Evolutionary conservation across 2,888 invertebrate species (phyloP).

Genomic region (Megaustenia siamemsis): DNA sequence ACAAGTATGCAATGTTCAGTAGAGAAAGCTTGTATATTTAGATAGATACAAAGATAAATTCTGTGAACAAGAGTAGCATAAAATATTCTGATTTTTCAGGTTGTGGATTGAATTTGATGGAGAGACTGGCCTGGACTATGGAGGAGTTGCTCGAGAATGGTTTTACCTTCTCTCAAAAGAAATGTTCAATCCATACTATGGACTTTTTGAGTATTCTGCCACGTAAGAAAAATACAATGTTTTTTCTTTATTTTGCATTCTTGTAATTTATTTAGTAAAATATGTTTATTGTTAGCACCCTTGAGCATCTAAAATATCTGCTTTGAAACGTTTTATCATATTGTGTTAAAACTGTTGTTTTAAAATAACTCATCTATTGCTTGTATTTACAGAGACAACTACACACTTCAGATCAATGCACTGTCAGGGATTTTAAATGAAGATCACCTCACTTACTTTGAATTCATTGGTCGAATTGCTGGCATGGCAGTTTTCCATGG

Average conservation of each 20-base stretch:
- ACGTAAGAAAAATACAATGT: slow-evolving; percentile 85
- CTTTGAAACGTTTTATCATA: too few species aligned
- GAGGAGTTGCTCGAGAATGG: slow-evolving; percentile 98
- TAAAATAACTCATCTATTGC: not conserved
- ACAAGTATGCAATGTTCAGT: too few species aligned
- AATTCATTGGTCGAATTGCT: slow-evolving; percentile 97
- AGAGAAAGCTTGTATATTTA: too few species aligned
- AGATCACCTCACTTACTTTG: slow-evolving; percentile 98
- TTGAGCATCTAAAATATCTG: too few species aligned
- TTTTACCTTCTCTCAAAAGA: slow-evolving; percentile 98
- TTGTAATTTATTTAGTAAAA: too few species aligned
- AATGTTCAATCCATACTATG: slow-evolving; percentile 99
- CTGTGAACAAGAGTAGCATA: too few species aligned
- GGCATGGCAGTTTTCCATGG: slow-evolving; percentile 99
- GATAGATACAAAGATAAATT: too few species aligned
- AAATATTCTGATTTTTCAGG: slow-evolving; percentile 82
- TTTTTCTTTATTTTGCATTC: not conserved
- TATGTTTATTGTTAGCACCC: too few species aligned
- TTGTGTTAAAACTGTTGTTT: too few species aligned
- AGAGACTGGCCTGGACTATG: slow-evolving; percentile 94
- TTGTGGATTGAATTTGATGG: slow-evolving; percentile 99
- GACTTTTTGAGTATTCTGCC: slow-evolving; percentile 99
- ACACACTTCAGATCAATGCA: slow-evolving; percentile 99
- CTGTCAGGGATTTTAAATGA: slow-evolving; percentile 98
- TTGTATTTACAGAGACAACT: slow-evolving; percentile 88